Conservation (phyloP, 2,113 vertebrate species). For the Rhinoderma darwinii region DNA sequence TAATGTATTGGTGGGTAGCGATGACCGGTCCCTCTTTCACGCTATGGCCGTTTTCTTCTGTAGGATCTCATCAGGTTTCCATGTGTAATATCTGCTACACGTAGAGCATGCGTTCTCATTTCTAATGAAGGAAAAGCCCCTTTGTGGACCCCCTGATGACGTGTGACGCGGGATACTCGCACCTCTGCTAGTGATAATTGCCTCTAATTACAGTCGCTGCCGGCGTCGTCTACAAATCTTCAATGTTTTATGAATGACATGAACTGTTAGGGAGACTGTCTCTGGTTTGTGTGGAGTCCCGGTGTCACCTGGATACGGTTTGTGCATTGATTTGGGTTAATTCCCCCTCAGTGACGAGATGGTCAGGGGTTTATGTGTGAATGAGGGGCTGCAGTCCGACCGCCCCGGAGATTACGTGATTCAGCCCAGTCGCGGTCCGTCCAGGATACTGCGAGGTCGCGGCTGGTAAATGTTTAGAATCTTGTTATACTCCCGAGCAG, state of each 20-base stretch:
- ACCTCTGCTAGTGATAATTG: slow-evolving; percentile 22
- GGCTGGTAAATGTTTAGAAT: no score
- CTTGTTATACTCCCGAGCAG: no score
- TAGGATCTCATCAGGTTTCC: no score
- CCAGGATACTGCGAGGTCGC: no score
- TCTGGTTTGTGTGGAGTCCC: neutral
- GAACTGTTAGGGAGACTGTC: neutral
- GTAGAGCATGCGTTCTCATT: neutral
- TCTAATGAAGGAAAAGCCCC: neutral
- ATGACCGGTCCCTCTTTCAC: neutral
- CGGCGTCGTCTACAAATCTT: neutral
- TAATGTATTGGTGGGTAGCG: neutral
- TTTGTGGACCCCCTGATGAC: neutral
- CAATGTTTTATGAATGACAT: neutral
- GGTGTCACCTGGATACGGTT: neutral
- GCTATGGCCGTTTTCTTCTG: neutral
- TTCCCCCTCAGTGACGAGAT: neutral
- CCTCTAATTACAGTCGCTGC: neutral
- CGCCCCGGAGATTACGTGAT: neutral
- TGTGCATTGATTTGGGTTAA: neutral
- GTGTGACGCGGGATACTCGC: neutral
- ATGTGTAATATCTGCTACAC: no score
- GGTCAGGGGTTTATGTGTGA: neutral
- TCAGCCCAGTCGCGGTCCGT: no score
- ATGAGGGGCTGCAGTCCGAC: neutral